These are phyloP conservation scores for Adelognathus sp. DNA, from an alignment of 2,888 invertebrate genomes.

Conservation along the genomic window DNA sequence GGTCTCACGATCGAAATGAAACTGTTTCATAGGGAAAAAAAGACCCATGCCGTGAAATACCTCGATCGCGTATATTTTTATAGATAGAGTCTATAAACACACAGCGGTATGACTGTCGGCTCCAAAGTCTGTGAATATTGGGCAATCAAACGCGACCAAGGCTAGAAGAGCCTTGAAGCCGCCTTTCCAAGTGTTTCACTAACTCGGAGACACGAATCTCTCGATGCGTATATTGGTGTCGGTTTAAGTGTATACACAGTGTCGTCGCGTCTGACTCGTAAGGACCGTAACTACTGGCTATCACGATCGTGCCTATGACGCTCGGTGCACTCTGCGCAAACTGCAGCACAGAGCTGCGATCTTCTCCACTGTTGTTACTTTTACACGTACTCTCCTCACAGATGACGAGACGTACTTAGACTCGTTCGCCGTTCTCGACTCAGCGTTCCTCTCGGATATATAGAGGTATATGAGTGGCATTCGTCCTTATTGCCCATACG, in stretches of 20 bases:
- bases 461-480: conserved; percentile 49
- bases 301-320: conserved; percentile 38
- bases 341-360: conserved; percentile 43
- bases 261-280: conserved; percentile 58
- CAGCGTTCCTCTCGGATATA: conserved; percentile 45
- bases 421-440: conserved; percentile 35
- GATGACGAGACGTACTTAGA: conserved; percentile 47
- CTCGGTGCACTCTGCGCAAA: conserved; percentile 29
- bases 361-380: conserved; percentile 15
- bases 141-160: conserved; percentile 81
- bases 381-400: conserved; percentile 36
- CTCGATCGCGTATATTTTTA: conserved; percentile 17
- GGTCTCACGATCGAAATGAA: conserved; percentile 46
- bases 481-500: conserved; percentile 64
- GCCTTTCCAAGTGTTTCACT: conserved; percentile 78
- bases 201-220: conserved; percentile 52
- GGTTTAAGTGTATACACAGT: conserved; percentile 42
- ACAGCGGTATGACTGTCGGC: not conserved
- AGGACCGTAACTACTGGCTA: conserved; percentile 59
- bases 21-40: conserved; percentile 40
- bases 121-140: conserved; percentile 74
- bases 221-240: conserved; percentile 50
- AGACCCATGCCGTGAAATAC: conserved; percentile 11
- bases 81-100: conserved; percentile 1
- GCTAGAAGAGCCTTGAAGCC: conserved; percentile 79